Conservation (phyloP, 2,113 vertebrate genomes). For the Seriola aureovittata region DNA sequence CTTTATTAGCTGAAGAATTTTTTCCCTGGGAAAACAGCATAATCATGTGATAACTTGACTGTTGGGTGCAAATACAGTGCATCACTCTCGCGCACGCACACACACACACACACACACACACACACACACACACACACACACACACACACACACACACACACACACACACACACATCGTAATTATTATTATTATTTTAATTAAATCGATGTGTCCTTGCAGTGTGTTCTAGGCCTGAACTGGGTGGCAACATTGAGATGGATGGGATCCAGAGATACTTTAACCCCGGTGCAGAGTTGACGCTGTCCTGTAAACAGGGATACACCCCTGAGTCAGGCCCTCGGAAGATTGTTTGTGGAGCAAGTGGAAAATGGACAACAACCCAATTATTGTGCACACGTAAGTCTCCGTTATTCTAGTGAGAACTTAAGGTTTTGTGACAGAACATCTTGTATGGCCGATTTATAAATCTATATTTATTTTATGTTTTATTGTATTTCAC, state of each 20-base stretch:
- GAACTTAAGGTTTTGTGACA: neutral
- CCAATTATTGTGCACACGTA: conserved; percentile 86
- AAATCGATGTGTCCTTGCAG: conserved; percentile 76
- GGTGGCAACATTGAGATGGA: conserved; percentile 66
- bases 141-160: neutral
- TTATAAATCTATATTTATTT: neutral
- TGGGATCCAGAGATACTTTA: conserved; percentile 79
- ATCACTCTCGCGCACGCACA: neutral
- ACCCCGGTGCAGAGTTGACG: conserved; percentile 77
- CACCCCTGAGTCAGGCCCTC: conserved; percentile 65
- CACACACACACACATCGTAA: too few relatives aligned
- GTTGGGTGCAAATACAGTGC: neutral
- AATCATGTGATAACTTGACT: too few relatives aligned
- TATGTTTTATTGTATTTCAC: too few relatives aligned
- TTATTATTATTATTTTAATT: neutral
- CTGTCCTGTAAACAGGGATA: conserved; percentile 87
- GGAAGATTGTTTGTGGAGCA: conserved; percentile 82
- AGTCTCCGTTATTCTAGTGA: conserved; percentile 64
- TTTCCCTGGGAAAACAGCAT: too few relatives aligned
- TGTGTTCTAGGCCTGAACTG: conserved; percentile 84
- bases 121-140: neutral
- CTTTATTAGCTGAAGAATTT: neutral
- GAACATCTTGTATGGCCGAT: neutral
- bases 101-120: neutral
- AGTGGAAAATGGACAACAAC: conserved; percentile 85